Evolutionary conservation across 2,113 vertebrate genomes (phyloP).

Genomic region (Nerophis ophidion): DNA sequence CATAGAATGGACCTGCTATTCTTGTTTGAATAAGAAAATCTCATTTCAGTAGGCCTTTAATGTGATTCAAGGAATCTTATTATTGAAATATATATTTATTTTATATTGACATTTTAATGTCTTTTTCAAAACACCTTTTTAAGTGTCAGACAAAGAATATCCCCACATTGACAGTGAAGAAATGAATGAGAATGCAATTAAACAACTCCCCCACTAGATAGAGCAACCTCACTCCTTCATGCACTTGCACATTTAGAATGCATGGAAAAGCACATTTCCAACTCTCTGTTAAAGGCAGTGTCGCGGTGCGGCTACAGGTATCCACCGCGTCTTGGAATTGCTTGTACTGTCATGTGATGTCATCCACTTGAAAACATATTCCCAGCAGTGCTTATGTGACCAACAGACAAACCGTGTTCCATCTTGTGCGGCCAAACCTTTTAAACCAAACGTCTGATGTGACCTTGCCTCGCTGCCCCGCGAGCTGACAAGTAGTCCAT

Average conservation of each 20-base stretch:
- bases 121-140: too few species aligned
- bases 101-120: too few species aligned
- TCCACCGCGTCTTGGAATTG: neutral
- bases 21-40: too few species aligned
- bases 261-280: neutral
- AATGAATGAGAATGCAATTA: too few species aligned
- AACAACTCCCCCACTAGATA: too few species aligned
- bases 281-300: neutral
- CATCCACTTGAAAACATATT: neutral
- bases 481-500: constrained; percentile 4
- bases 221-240: neutral
- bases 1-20: too few species aligned
- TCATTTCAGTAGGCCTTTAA: too few species aligned
- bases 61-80: too few species aligned
- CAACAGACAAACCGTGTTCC: neutral
- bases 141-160: too few species aligned
- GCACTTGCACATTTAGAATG: neutral
- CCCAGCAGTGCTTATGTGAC: neutral
- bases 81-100: too few species aligned
- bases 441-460: constrained; percentile 2
- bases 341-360: neutral
- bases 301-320: neutral
- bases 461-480: constrained; percentile 7
- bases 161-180: too few species aligned
- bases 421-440: constrained; percentile 1